phyloP scores from a whole-genome alignment of 2,888 invertebrate species.

The Euclidia mi region DNA sequence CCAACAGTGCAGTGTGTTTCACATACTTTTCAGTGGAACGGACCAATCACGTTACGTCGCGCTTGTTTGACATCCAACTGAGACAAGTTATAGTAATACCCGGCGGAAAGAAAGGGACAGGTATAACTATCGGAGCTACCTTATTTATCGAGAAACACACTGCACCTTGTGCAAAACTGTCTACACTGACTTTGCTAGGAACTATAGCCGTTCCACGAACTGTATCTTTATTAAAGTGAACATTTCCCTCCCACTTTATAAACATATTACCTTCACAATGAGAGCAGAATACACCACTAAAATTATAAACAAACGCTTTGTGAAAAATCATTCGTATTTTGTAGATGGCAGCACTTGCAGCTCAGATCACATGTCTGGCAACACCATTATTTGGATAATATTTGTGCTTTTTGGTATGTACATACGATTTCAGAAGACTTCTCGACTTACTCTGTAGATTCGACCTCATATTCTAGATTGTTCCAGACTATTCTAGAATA shows the following conservation, averaged over 20 bases:
- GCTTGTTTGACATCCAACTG: too few species aligned
- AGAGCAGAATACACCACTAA: neutral
- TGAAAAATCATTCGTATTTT: constrained; percentile 18
- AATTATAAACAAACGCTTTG: neutral
- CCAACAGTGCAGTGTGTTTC: too few species aligned
- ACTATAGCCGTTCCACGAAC: neutral
- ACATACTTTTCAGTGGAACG: too few species aligned
- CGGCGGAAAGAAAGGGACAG: neutral
- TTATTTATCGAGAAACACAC: neutral
- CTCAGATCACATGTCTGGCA: constrained; percentile 10
- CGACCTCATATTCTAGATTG: neutral
- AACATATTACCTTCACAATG: too few species aligned
- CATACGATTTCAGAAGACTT: too few species aligned
- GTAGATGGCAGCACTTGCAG: constrained; percentile 42
- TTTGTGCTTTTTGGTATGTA: neutral
- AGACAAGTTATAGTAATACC: too few species aligned
- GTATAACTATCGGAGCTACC: neutral
- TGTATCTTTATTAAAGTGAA: neutral
- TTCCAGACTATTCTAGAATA: too few species aligned
- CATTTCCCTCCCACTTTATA: neutral
- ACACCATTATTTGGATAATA: neutral
- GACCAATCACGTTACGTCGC: too few species aligned
- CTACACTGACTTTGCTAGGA: constrained; percentile 3
- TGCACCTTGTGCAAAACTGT: neutral
- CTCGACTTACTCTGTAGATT: neutral